Evolutionary conservation across 1,140 invertebrate genomes (phyloP), one percentile per base, ranked within the genome.

Genomic region (Diorhabda elongata): DNA sequence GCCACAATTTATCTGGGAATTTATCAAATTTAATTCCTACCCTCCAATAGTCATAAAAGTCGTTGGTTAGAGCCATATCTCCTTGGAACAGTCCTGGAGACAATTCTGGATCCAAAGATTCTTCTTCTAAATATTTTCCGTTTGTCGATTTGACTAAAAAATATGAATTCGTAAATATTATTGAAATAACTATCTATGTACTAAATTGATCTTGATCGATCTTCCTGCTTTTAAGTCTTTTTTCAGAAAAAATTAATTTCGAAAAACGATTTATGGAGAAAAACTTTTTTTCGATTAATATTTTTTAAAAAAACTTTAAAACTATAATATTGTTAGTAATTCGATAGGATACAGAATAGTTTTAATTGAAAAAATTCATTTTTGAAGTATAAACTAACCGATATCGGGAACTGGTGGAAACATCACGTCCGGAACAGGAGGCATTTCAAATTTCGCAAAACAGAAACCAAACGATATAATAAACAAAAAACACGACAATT

Each of bases 61-160:
- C 80, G 63, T 82, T 80, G 45, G 85, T 82, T 44, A 90, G 82
- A 3, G 87, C 87, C 79, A 90, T 90, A 69, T 90, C 88, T 2
- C 89, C 89, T 79, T 91, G 87, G 74, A 87, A 90, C 52, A 91
- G 78, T 44, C 87, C 87, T 0, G 89, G 88, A 64, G 81, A 82
- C 1, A 89, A 86, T 83, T 90, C 89, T 0, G 89, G 88, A 82
- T 91, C 89, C 67, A 85, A 80, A 58, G 82, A 68, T 45, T 75
- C 73, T 7, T 74, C 60, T 57, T 69, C 68, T n/a, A 66, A 11
- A 3, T 73, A 67, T 58, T 64, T 63, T 3, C n/a, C 47, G n/a
- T 52, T 52, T n/a, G n/a, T 52, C 47, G 6, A 8, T 6, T 6
- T n/a, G n/a, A 52, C 47, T 52, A 52, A 52, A 52, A 52, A 4